These are phyloP conservation scores for Creontiades dilutus DNA, from an alignment of 2,888 invertebrate genomes.

Conservation along the genomic window DNA sequence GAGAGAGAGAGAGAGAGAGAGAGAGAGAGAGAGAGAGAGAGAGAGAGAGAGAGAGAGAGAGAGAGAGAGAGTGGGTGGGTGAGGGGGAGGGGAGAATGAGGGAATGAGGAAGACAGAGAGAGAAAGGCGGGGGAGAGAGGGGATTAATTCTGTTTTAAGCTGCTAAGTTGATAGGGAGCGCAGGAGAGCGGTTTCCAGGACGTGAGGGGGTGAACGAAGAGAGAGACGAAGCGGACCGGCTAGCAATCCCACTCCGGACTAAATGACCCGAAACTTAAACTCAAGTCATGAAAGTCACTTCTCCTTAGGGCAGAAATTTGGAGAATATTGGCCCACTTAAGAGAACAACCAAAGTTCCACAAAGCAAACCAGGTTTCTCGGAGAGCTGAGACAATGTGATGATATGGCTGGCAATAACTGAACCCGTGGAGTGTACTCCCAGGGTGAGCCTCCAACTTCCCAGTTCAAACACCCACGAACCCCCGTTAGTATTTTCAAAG, in stretches of 20 bases:
- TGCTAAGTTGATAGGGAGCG: slow-evolving; percentile 48
- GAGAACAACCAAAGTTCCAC: slow-evolving; percentile 68
- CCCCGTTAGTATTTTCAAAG: not conserved
- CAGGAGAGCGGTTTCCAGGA: slow-evolving; percentile 45
- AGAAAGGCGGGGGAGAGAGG: not conserved
- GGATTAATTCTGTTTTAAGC: slow-evolving; percentile 62
- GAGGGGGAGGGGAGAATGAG: not conserved
- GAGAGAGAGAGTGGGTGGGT: not conserved
- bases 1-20: not conserved
- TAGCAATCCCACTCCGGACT: slow-evolving; percentile 59
- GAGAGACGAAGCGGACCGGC: slow-evolving; percentile 42
- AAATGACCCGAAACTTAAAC: slow-evolving; percentile 71
- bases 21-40: not conserved
- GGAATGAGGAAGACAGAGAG: not conserved
- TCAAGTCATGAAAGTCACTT: slow-evolving; percentile 71
- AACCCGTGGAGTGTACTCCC: not conserved
- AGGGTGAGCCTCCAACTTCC: not conserved
- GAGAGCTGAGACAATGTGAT: slow-evolving; percentile 24
- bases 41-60: not conserved
- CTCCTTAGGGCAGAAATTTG: slow-evolving; percentile 67
- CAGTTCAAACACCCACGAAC: not conserved
- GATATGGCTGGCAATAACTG: slow-evolving; percentile 60
- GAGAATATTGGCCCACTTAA: slow-evolving; percentile 70
- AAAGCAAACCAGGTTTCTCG: slow-evolving; percentile 66
- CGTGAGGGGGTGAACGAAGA: not conserved